A percentile compares a stretch with the other conserved stretches of the same genome.
phyloP scores from a whole-genome alignment of 2,113 vertebrate genomes.

The Electrona antarctica region DNA sequence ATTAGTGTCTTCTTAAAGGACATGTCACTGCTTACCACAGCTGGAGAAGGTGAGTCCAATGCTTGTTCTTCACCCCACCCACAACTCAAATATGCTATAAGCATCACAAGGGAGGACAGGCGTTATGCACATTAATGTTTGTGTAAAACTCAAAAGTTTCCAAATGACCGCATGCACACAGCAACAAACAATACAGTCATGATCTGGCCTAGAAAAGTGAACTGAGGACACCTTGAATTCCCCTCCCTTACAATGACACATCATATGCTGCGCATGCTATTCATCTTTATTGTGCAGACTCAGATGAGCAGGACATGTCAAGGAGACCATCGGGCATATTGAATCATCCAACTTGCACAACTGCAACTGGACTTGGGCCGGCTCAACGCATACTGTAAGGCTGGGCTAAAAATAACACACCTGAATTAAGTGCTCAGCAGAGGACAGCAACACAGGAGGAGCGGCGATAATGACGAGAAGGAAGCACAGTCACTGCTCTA shows the following conservation, averaged over 20 bases:
- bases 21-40: constrained; percentile 15
- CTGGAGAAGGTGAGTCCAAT: constrained; percentile 53
- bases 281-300: neutral
- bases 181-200: constrained; percentile 4
- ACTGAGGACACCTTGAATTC: constrained; percentile 43
- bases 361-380: constrained; percentile 40
- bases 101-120: constrained; percentile 9
- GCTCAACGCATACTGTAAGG: constrained; percentile 33
- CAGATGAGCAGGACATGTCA: constrained; percentile 8
- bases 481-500: constrained; percentile 26
- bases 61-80: neutral
- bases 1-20: constrained; percentile 23
- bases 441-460: constrained; percentile 21
- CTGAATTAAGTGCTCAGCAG: constrained; percentile 60
- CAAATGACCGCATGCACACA: neutral
- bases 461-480: constrained; percentile 32
- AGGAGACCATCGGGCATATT: constrained; percentile 18
- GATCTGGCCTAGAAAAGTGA: neutral
- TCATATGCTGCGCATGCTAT: constrained; percentile 4
- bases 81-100: constrained; percentile 17
- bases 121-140: neutral
- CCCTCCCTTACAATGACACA: constrained; percentile 17
- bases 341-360: constrained; percentile 30
- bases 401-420: constrained; percentile 67
- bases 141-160: neutral